phyloP scores from a whole-genome alignment of 1,140 invertebrate species.

The Caenorhabditis latens region DNA sequence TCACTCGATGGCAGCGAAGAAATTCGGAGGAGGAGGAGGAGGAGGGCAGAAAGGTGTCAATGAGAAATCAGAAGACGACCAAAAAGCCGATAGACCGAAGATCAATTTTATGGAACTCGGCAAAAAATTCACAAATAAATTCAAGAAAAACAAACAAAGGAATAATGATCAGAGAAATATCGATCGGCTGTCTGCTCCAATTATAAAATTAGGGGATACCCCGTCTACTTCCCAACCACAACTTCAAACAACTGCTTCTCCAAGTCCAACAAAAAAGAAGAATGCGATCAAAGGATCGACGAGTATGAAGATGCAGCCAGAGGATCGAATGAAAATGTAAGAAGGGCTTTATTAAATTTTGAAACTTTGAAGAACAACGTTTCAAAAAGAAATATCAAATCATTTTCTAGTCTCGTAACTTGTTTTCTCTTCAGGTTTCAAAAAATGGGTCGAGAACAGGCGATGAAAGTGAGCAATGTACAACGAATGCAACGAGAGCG shows the following conservation, averaged over 20 bases:
- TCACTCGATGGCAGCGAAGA: background rate
- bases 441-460: constrained; percentile 33
- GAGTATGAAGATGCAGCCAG: constrained; percentile 27
- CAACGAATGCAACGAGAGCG: constrained; percentile 41
- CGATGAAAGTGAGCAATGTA: constrained; percentile 18
- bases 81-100: constrained; percentile 1
- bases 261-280: background rate
- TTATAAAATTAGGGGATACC: background rate
- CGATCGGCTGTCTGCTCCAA: constrained; percentile 1
- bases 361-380: background rate
- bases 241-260: background rate
- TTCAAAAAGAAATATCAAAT: no score
- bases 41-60: background rate
- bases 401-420: background rate
- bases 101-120: constrained; percentile 41
- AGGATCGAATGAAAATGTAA: constrained; percentile 38
- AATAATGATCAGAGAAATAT: background rate
- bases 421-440: constrained; percentile 5
- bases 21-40: background rate
- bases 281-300: background rate
- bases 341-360: no score
- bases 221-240: background rate
- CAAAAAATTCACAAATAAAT: constrained; percentile 4
- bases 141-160: background rate
- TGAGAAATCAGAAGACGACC: background rate